phyloP scores from a whole-genome alignment of 2,888 invertebrate genomes.

The Gortyna flavago region DNA sequence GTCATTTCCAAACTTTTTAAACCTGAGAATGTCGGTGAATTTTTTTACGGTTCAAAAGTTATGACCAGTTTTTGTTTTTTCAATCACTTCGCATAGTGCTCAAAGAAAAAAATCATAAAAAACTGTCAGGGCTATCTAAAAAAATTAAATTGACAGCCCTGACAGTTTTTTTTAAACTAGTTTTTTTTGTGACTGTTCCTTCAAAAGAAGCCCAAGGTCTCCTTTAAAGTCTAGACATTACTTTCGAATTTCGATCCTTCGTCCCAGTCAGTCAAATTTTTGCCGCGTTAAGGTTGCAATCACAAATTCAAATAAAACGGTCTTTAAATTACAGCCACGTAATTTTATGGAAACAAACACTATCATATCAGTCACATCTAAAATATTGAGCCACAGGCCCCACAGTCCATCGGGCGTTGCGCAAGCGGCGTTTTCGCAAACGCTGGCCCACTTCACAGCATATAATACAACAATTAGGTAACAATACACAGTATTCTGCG shows the following conservation, averaged over 20 bases:
- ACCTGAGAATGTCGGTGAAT: too few relatives aligned
- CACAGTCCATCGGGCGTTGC: constrained; percentile 44
- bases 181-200: too few relatives aligned
- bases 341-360: constrained; percentile 8
- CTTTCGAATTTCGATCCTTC: not conserved
- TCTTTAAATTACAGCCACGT: not conserved
- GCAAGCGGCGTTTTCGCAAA: constrained; percentile 61
- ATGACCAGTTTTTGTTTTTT: too few relatives aligned
- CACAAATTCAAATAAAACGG: not conserved
- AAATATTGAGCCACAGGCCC: constrained; percentile 43
- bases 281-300: not conserved
- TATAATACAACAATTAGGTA: constrained; percentile 70
- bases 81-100: too few relatives aligned
- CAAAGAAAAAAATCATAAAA: too few relatives aligned
- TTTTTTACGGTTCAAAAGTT: too few relatives aligned
- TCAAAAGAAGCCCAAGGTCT: not conserved
- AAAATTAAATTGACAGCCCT: too few relatives aligned
- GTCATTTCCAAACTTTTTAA: too few relatives aligned
- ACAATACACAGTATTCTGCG: constrained; percentile 59
- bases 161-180: too few relatives aligned
- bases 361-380: constrained; percentile 63
- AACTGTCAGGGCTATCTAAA: too few relatives aligned
- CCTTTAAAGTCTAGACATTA: not conserved
- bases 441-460: constrained; percentile 64
- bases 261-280: not conserved